Evolutionary conservation across 92 coral and sea anemone species (phyloP).

Genomic region (Heteractis magnifica): DNA sequence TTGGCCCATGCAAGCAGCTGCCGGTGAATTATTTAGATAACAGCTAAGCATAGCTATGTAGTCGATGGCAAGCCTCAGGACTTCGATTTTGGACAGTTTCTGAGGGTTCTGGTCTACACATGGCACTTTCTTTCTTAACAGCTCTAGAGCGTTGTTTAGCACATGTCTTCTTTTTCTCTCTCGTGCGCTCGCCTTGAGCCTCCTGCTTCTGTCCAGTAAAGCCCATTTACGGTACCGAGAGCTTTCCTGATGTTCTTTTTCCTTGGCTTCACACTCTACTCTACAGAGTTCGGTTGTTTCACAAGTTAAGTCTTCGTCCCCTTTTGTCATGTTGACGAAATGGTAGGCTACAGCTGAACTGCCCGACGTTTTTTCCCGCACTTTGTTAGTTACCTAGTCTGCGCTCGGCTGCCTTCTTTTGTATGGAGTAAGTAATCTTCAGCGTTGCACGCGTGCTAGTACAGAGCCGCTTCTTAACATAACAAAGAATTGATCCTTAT

Average conservation of each 20-base stretch:
- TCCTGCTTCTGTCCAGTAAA: slow-evolving; percentile 80
- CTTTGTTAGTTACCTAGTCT: slow-evolving; percentile 49
- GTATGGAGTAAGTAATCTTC: slow-evolving; percentile 62
- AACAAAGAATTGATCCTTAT: slow-evolving; percentile 48
- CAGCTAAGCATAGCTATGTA: slow-evolving; percentile 94
- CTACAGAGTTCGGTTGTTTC: slow-evolving; percentile 42
- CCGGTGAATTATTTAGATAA: slow-evolving; percentile 73
- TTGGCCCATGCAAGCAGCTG: slow-evolving; percentile 46
- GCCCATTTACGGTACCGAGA: slow-evolving; percentile 96
- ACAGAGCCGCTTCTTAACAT: slow-evolving; percentile 58
- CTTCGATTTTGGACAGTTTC: slow-evolving; percentile 96
- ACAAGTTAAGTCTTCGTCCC: slow-evolving; percentile 34
- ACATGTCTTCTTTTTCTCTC: slow-evolving; percentile 94
- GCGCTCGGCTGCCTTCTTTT: slow-evolving; percentile 47
- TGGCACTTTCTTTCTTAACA: slow-evolving; percentile 87
- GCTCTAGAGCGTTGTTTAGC: slow-evolving; percentile 89
- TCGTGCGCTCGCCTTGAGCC: slow-evolving; percentile 93
- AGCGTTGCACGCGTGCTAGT: slow-evolving; percentile 72
- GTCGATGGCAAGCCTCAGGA: slow-evolving; percentile 83
- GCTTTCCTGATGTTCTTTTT: slow-evolving; percentile 56
- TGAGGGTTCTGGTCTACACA: slow-evolving; percentile 97
- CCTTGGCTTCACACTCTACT: slow-evolving; percentile 51
- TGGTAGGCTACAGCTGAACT: slow-evolving; percentile 35
- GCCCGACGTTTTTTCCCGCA: slow-evolving; percentile 57
- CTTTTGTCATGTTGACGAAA: slow-evolving; percentile 41